These are phyloP conservation scores for Spatulosminthurus flaviceps DNA, from an alignment of 2,888 invertebrate species.

Conservation along the genomic window DNA sequence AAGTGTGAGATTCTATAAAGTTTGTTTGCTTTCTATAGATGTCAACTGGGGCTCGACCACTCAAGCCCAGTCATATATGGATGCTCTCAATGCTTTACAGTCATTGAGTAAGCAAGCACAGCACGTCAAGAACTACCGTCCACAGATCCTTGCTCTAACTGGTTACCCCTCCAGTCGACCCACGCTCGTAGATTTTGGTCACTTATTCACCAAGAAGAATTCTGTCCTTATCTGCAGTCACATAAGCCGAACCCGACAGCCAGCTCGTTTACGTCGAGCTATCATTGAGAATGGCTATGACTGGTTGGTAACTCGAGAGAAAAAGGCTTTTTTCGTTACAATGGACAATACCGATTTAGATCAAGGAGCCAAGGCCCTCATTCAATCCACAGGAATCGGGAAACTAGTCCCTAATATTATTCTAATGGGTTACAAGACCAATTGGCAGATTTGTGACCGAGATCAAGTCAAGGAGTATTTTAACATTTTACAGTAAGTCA, in stretches of 20 bases:
- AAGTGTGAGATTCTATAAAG: too few species aligned
- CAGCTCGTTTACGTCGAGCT: slow-evolving; percentile 73
- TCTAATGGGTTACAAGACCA: slow-evolving; percentile 91
- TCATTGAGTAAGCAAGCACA: slow-evolving; percentile 69
- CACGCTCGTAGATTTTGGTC: slow-evolving; percentile 70
- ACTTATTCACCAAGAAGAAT: slow-evolving; percentile 69
- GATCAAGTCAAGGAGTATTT: slow-evolving; percentile 88
- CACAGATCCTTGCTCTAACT: slow-evolving; percentile 68
- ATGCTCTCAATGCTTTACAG: slow-evolving; percentile 69
- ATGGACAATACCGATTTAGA: slow-evolving; percentile 76
- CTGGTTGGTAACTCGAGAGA: slow-evolving; percentile 82
- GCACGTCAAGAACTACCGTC: slow-evolving; percentile 71
- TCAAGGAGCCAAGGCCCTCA: slow-evolving; percentile 80
- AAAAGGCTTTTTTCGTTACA: slow-evolving; percentile 87
- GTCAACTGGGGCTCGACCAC: slow-evolving; percentile 73
- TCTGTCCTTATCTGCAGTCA: slow-evolving; percentile 9
- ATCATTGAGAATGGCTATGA: slow-evolving; percentile 76
- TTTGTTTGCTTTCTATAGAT: too few species aligned
- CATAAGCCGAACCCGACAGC: slow-evolving; percentile 68
- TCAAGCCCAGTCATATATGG: slow-evolving; percentile 71
- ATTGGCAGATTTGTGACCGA: slow-evolving; percentile 82
- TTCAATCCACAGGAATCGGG: slow-evolving; percentile 90
- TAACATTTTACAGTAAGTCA: slow-evolving; percentile 87
- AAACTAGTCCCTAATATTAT: slow-evolving; percentile 92
- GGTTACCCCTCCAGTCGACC: slow-evolving; percentile 70